Evolutionary conservation across 2,797 vertebrate species (phyloP), one percentile per base, ranked within the genome.

Genomic region (Melanotaenia boesemani): DNA sequence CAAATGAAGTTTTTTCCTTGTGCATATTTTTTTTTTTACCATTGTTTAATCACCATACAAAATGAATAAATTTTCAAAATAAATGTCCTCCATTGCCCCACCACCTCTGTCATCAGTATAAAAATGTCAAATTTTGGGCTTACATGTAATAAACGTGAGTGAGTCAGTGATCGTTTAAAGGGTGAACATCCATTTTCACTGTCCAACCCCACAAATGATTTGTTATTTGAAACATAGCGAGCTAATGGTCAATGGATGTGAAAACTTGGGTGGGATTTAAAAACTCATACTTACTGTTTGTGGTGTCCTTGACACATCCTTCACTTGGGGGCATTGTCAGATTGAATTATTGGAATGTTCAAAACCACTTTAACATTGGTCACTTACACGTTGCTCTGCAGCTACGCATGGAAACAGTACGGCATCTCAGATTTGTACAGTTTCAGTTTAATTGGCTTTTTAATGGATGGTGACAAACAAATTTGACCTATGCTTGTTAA

Each of bases 321-420:
- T 79, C 22, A 80, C 78, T 82, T 10, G 48, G 34, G 81, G 83
- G 58, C 58, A 65, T 75, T 88, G 90, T 89, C 88, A 83, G 71
- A 74, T 58, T 81, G 67, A 83, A 86, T 90, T 85, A 88, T 76
- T 73, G 64, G 81, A 86, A 74, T 28, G 30, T 61, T 80, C 50
- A 8, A 56, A 81, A 67, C 73, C 55, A 70, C 77, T 56, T 48
- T 58, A 72, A 62, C 56, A 71, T 70, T 68, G 71, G 71, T 75
- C 69, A 63, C 37, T 13, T 58, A 76, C 74, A 46, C 67, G 56
- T 56, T 57, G 48, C 54, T 72, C 72, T 67, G 46, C 24, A 10
- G 24, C 59, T 46, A 52, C 18, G 52, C 28, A 1, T 7, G 65
- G 30, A 50, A 73, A 60, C 61, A 74, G 28, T 24, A 20, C 9